phyloP scores from a whole-genome alignment of 2,888 invertebrate species.

The Polymixis lichenea region DNA sequence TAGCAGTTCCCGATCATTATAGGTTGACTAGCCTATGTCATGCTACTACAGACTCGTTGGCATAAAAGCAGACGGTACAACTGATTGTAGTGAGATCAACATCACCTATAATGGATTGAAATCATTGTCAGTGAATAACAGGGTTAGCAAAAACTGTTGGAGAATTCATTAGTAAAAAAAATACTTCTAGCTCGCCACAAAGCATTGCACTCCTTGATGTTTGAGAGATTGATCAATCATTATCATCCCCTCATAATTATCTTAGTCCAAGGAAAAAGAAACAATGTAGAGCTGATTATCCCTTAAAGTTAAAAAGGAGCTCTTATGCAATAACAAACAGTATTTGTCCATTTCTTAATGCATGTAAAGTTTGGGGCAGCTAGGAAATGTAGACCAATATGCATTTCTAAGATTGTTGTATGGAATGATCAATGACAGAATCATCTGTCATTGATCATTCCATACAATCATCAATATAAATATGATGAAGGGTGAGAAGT shows the following conservation, averaged over 20 bases:
- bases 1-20: too few relatives aligned
- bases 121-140: neutral
- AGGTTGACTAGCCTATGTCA: neutral
- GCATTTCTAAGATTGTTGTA: neutral
- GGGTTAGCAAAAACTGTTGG: neutral
- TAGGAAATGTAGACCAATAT: neutral
- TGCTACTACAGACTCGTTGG: neutral
- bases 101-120: neutral
- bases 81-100: neutral
- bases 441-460: too few relatives aligned
- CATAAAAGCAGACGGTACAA: neutral
- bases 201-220: too few relatives aligned
- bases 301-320: neutral
- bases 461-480: too few relatives aligned
- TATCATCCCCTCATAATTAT: neutral
- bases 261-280: neutral
- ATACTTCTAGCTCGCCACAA: too few relatives aligned
- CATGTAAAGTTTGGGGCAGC: neutral
- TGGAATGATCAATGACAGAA: conserved; percentile 20
- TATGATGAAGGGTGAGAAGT: neutral
- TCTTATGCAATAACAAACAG: conserved; percentile 35
- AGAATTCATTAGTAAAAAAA: too few relatives aligned
- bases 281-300: neutral
- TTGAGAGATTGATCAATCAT: neutral
- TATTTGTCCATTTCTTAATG: neutral